These are phyloP conservation scores for Cataglyphis livida DNA, from an alignment of 2,888 invertebrate species.

Conservation along the genomic window DNA sequence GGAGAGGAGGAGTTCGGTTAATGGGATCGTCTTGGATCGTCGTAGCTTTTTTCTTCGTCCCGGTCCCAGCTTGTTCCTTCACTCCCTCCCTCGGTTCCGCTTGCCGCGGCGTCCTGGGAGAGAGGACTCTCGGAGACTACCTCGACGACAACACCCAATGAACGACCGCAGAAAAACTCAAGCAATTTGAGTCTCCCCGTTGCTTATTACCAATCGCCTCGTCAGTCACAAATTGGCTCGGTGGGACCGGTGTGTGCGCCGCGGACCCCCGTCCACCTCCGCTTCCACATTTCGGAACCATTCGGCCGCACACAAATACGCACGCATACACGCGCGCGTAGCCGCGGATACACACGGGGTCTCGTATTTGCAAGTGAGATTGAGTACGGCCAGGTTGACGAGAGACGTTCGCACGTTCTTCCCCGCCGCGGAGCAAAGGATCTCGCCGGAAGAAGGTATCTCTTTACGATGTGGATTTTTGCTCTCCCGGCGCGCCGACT, in stretches of 20 bases:
- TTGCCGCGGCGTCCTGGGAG: conserved; percentile 49
- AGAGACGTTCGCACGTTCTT: conserved; percentile 75
- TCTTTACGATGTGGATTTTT: conserved; percentile 45
- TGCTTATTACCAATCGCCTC: conserved; percentile 85
- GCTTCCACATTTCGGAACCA: conserved; percentile 36
- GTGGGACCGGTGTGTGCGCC: conserved; percentile 61
- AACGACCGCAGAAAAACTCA: conserved; percentile 84
- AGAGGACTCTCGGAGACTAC: conserved; percentile 62
- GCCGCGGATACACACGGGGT: conserved; percentile 32
- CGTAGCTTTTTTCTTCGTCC: conserved; percentile 57
- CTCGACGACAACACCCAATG: conserved; percentile 83
- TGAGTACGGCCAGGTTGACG: conserved; percentile 77
- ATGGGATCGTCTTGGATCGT: conserved; percentile 78
- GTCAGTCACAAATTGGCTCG: conserved; percentile 85
- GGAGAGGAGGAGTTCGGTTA: conserved; percentile 75
- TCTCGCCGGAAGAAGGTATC: conserved; percentile 15
- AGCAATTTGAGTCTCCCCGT: conserved; percentile 83
- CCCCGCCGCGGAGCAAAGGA: conserved; percentile 34
- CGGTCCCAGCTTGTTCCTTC: conserved; percentile 47
- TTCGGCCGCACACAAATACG: not conserved
- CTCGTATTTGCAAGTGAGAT: conserved; percentile 82
- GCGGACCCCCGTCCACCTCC: conserved; percentile 42
- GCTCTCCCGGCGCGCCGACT: conserved; percentile 27
- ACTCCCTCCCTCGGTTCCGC: conserved; percentile 52
- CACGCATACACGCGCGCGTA: conserved; percentile 60